These are phyloP conservation scores for Picathartes gymnocephalus DNA, from an alignment of 2,113 vertebrate genomes.

Conservation along the genomic window DNA sequence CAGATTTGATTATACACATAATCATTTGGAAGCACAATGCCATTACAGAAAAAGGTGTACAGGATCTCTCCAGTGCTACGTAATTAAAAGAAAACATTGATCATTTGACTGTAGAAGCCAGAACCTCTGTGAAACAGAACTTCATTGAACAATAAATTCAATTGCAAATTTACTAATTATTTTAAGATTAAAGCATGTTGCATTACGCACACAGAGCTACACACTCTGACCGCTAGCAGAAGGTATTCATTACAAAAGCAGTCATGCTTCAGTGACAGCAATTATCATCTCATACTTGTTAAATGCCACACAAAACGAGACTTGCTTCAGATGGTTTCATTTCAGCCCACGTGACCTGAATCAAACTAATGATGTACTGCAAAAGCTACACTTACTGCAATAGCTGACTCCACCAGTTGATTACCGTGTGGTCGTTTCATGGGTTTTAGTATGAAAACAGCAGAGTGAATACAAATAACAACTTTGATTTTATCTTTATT, in stretches of 20 bases:
- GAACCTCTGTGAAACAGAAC: background rate
- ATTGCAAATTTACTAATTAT: slow-evolving; percentile 14
- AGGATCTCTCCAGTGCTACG: background rate
- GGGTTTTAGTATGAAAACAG: background rate
- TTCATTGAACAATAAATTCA: slow-evolving; percentile 2
- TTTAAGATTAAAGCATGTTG: background rate
- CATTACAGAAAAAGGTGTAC: background rate
- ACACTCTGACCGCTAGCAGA: background rate
- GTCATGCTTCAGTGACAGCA: slow-evolving; percentile 6
- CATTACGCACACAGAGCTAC: background rate
- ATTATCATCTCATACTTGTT: background rate
- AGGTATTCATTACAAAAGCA: slow-evolving; percentile 16
- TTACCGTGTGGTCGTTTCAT: background rate
- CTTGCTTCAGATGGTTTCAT: background rate
- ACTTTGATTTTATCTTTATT: background rate
- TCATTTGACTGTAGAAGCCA: background rate
- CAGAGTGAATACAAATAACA: background rate
- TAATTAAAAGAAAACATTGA: slow-evolving; percentile 29
- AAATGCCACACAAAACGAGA: slow-evolving; percentile 5
- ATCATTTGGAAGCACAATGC: background rate
- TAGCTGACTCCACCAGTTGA: background rate
- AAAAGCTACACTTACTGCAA: background rate
- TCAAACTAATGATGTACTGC: background rate
- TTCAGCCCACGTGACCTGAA: background rate
- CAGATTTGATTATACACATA: background rate